Evolutionary conservation across 2,888 invertebrate species (phyloP), one percentile per base, ranked within the genome.

Genomic region (Troilus luridus): DNA sequence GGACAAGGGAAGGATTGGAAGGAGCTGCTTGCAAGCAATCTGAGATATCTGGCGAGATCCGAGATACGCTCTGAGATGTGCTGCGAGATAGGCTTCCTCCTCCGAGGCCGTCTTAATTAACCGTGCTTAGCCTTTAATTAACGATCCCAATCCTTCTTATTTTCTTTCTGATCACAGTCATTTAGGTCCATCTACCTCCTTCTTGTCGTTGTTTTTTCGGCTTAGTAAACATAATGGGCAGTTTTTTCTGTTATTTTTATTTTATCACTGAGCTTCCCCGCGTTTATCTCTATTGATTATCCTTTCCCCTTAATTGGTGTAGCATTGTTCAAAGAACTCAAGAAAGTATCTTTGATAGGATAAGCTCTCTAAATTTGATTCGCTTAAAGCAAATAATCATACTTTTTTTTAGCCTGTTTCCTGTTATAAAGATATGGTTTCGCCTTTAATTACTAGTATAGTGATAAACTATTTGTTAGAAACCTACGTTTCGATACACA

Each of bases 121-220:
- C 19, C 56, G 12, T 85, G 85, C 85, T 56, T 85, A 85, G 85
- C 85, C 85, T 58, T n/a, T 85, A 85, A 85, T 85, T 85, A 85
- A 56, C 5, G 56, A 56, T 85, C 14, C 7, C 56, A 56, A 56
- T n/a, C 56, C 56, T 85, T 56, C 56, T n/a, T 58, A 85, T 85
- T 56, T 85, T 85, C 56, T 58, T 58, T 56, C 5, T 56, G 21
- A 56, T 85, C n/a, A 56, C 12, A 85, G 85, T 56, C 85, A 54
- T 85, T 77, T 77, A 77, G 72, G 9, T 17, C 72, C 72, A 77
- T 77, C 72, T 41, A 77, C 72, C 72, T 27, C 8, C 27, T 77
- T 77, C 27, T 77, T 27, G 27, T 41, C 41, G 41, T 41, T 41
- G 41, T 77, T 77, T 67, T 27, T 41, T 77, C 41, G 72, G 12